A percentile compares a stretch with the other conserved stretches of the same genome.
Evolutionary conservation across 2,113 vertebrate genomes (phyloP).

Genomic region (Rhinolophus sinicus): DNA sequence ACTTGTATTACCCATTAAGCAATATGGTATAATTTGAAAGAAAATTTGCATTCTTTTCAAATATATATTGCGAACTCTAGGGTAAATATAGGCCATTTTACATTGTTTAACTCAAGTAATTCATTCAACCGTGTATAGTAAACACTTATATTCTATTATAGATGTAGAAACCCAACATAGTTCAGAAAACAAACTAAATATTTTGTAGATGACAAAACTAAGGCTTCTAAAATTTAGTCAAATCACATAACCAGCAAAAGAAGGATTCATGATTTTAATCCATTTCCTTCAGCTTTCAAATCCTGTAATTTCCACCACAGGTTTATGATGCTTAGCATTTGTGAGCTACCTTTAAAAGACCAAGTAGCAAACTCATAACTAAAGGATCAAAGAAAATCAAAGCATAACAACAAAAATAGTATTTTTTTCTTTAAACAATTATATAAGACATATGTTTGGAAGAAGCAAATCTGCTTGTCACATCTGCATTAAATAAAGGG

Average conservation of each 20-base stretch:
- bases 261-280: background rate
- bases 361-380: background rate
- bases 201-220: slow-evolving; percentile 3
- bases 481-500: background rate
- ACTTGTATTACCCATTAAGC: background rate
- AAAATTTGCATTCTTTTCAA: background rate
- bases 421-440: background rate
- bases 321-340: background rate
- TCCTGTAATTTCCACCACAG: background rate
- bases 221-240: background rate
- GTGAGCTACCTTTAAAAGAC: background rate
- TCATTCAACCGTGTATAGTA: background rate
- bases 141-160: background rate
- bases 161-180: background rate
- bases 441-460: background rate
- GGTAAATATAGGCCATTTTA: background rate
- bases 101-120: background rate
- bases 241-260: background rate
- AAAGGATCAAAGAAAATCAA: background rate
- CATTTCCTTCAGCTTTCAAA: background rate
- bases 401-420: background rate
- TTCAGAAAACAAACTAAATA: background rate
- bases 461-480: background rate
- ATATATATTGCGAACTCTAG: background rate
- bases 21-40: background rate